Evolutionary conservation across 2,797 vertebrate genomes (phyloP), one percentile per base, ranked within the genome.

Genomic region (Syngnathus acus): DNA sequence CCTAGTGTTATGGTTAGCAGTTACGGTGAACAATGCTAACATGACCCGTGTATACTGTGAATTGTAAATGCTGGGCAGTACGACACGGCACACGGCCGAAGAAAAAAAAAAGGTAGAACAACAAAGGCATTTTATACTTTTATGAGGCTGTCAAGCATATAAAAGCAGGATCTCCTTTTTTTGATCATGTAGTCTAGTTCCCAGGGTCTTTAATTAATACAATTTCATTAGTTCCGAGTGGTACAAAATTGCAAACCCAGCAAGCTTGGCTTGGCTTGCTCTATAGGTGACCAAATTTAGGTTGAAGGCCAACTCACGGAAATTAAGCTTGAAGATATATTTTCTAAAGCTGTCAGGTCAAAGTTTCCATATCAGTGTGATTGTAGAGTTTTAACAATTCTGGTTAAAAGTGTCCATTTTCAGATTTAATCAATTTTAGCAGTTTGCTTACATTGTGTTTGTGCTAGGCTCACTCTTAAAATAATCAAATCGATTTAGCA

Each of bases 71-170:
- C 73, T 73, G 72, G 69, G 70, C 77, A 62, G 64, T 70, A 72
- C 47, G 64, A 72, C 72, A 75, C 75, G 76, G 79, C 79, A 78
- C 73, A 32, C 55, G 74, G 78, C 78, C 76, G 68, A n/a, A 61
- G 6, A 6, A 87, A 89, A 66, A n/a, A 40, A 14, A 40, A 87
- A 89, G 84, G 85, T 86, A 86, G 81, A 82, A 71, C 67, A 73
- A 68, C 69, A 67, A 83, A 90, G 80, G 82, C 84, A 78, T 83
- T 82, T 72, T 65, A 71, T 68, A 54, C 26, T 59, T 71, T 66
- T 67, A 57, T 68, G 64, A 74, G 40, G 66, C 77, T 72, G 43
- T 54, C 71, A 76, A 85, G 77, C 79, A 84, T 67, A 66, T 83
- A 76, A 82, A 81, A 79, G 82, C 70, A 78, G 78, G 66, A 11